Evolutionary conservation across 2,113 vertebrate genomes (phyloP).

Genomic region (Cinclus cinclus): DNA sequence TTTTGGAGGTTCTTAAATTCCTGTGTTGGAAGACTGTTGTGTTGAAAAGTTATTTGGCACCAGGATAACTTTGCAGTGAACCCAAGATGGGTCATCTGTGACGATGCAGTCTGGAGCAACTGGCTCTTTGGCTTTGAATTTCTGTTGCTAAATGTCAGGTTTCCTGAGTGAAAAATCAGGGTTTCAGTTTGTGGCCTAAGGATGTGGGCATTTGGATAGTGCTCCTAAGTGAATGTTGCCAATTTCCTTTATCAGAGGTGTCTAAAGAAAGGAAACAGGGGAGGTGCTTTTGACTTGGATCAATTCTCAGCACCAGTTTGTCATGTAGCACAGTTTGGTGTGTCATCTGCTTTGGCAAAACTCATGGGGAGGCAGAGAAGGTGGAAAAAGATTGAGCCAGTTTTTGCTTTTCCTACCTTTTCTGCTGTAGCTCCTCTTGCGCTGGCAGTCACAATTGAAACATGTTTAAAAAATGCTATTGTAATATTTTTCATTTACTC

Average conservation of each 20-base stretch:
- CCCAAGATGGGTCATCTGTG: neutral
- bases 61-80: neutral
- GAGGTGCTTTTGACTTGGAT: neutral
- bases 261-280: neutral
- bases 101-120: neutral
- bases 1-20: neutral
- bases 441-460: neutral
- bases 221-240: neutral
- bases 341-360: neutral
- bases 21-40: neutral
- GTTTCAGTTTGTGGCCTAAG: neutral
- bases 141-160: neutral
- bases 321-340: neutral
- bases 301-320: neutral
- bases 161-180: neutral
- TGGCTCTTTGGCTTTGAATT: constrained; percentile 1
- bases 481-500: neutral
- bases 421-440: neutral
- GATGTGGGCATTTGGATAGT: neutral
- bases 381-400: neutral
- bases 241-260: neutral
- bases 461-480: neutral
- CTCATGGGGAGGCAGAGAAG: neutral
- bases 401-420: neutral
- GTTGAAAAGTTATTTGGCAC: neutral